Evolutionary conservation across 2,888 invertebrate genomes (phyloP), one percentile per base, ranked within the genome.

Genomic region (Isotomurus palustris): DNA sequence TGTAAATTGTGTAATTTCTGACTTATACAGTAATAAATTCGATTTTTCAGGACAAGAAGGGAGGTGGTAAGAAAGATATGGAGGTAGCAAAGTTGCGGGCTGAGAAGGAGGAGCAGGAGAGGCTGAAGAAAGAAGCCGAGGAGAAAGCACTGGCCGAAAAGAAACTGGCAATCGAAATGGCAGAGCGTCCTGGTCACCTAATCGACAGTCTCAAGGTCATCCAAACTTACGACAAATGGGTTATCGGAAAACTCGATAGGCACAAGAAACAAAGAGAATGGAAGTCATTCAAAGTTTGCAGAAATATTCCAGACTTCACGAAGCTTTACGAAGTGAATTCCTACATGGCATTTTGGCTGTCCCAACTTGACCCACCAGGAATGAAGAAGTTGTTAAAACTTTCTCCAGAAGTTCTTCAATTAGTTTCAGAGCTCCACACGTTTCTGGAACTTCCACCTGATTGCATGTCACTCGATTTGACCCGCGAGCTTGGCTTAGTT

Each of bases 251-350:
- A 8, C 29, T 60, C 6, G 55, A 48, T 14, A 52, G 48, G 25
- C 43, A 55, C 10, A 60, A 60, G 21, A 29, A 6, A 25, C 41
- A n/a, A 14, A 6, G 12, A 17, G 44, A 57, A 24, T 68, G 69
- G 67, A 32, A 60, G 36, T 58, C 57, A 2, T 64, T 63, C 51
- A 62, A 56, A 1, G 62, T 63, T 3, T 69, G 67, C 19, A 36
- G 66, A 28, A 62, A 65, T 24, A 48, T 68, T 17, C 69, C 69
- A 2, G 61, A 68, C 29, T 56, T 69, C 38, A 47, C 47, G 5
- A 63, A 65, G 24, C 48, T 69, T 1, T 60, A 60, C 27, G 58
- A 61, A 28, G 62, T 68, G 3, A 69, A 69, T 49, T 62, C 67
- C 0, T 69, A 64, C 45, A 19, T 68, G 51, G 56, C 64, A 14